Evolutionary conservation across 2,888 invertebrate genomes (phyloP), one percentile per base, ranked within the genome.

Genomic region (Diploptera punctata): DNA sequence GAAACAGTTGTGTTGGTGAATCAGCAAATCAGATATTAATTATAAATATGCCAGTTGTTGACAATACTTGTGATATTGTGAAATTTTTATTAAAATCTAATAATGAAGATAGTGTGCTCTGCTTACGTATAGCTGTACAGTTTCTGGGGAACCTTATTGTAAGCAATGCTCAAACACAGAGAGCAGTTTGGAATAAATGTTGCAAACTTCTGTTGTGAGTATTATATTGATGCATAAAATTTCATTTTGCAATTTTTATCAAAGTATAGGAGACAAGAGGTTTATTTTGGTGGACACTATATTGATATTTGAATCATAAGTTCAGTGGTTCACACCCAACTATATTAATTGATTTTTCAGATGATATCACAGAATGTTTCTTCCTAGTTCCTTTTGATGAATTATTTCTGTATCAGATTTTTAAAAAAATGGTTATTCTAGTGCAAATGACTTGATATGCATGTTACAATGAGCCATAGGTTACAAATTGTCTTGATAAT

Each of bases 111-210:
- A 84, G 83, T 78, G 84, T 85, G 75, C 81, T 83, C 0, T 86
- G 86, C 76, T 83, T 87, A 82, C 85, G 84, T 49, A 83, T 87
- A 19, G 82, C 87, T 3, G 82, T 88, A 70, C 88, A 89, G 78
- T 87, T 88, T 13, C 77, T 88, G 70, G 87, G 87, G 33, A 89
- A 89, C 78, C 79, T 88, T 73, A 85, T 87, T 9, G 86, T 87
- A 0, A 85, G 86, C 73, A 88, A 88, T 80, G 83, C 84, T 0
- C 83, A 83, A 70, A 87, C 86, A 76, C 86, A 86, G 80, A 83
- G 83, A 7, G 85, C 86, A 79, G 84, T 88, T 74, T 86, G 86
- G 86, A 83, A 83, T 70, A 85, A 86, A 78, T 87, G 85, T 78
- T 78, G 84, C 3, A 83, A 83, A 49, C 84, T 87, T 62, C 77